Evolutionary conservation across 2,888 invertebrate species (phyloP).

Genomic region (Xanthostigma xanthostigma): DNA sequence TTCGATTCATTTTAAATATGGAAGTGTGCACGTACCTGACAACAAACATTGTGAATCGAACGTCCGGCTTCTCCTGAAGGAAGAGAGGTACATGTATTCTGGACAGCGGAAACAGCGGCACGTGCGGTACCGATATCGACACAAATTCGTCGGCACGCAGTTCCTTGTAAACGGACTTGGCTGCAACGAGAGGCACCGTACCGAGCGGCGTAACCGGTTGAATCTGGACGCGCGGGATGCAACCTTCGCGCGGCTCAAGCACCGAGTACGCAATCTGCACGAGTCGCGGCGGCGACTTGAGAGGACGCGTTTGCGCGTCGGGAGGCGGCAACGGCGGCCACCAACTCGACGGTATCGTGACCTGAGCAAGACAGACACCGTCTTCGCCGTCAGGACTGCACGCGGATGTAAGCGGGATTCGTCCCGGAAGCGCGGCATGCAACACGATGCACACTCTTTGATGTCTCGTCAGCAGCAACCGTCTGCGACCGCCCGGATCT

Average conservation of each 20-base stretch:
- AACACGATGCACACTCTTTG: constrained; percentile 69
- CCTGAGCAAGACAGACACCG: constrained; percentile 79
- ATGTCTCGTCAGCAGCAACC: constrained; percentile 41
- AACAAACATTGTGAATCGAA: constrained; percentile 63
- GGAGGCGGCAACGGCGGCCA: constrained; percentile 64
- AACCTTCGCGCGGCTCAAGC: constrained; percentile 64
- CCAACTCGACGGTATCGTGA: constrained; percentile 81
- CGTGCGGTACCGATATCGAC: constrained; percentile 73
- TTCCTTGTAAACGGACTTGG: constrained; percentile 70
- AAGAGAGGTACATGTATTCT: constrained; percentile 84
- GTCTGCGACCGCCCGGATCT: constrained; percentile 64
- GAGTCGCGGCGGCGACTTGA: constrained; percentile 53
- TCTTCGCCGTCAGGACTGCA: constrained; percentile 88
- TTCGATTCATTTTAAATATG: no score
- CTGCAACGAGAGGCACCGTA: constrained; percentile 55
- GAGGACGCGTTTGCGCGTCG: constrained; percentile 37
- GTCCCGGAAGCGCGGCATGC: constrained; percentile 49
- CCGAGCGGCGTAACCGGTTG: constrained; percentile 40
- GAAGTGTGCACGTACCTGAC: constrained; percentile 49
- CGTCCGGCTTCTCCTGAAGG: constrained; percentile 55
- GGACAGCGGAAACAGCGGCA: constrained; percentile 77
- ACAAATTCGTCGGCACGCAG: constrained; percentile 70
- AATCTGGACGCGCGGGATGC: constrained; percentile 59
- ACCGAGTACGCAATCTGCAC: constrained; percentile 79
- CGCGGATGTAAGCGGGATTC: constrained; percentile 60